phyloP scores from a whole-genome alignment of 64 coral and sea anemone genomes.

The Montipora cactus region DNA sequence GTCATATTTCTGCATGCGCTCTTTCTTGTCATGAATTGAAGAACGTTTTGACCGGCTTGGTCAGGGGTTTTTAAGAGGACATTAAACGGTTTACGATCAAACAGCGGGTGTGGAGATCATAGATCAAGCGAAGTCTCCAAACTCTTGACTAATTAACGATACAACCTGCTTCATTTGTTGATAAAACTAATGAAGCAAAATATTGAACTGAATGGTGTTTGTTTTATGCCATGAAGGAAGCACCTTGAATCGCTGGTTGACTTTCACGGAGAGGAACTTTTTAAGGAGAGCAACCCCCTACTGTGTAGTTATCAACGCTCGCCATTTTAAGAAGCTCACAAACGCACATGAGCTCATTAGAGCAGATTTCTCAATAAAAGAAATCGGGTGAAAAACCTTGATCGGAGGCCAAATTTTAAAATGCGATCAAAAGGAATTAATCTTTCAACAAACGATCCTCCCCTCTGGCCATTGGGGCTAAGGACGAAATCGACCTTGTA shows the following conservation, averaged over 20 bases:
- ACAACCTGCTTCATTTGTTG: constrained; percentile 8
- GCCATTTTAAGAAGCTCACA: neutral
- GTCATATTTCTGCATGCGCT: neutral
- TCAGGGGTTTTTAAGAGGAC: neutral
- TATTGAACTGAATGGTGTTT: constrained; percentile 14
- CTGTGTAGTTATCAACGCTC: neutral
- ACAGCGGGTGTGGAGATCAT: constrained; percentile 21
- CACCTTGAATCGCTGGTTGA: neutral
- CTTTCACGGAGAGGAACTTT: neutral
- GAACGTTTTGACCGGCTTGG: neutral
- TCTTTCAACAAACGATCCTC: neutral
- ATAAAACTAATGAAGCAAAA: constrained; percentile 39
- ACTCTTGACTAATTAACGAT: constrained; percentile 43
- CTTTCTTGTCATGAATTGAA: neutral
- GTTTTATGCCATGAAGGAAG: neutral
- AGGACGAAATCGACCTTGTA: too few relatives aligned
- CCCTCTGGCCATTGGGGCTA: too few relatives aligned
- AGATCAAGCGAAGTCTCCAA: constrained; percentile 27
- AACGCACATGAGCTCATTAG: neutral
- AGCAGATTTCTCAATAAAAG: neutral
- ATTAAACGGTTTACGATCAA: neutral
- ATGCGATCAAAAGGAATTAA: neutral
- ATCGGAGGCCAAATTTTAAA: neutral
- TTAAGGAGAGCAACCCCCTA: neutral
- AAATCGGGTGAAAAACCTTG: neutral